Evolutionary conservation across 2,888 invertebrate genomes (phyloP).

Genomic region (Digitonthophagus gazella): DNA sequence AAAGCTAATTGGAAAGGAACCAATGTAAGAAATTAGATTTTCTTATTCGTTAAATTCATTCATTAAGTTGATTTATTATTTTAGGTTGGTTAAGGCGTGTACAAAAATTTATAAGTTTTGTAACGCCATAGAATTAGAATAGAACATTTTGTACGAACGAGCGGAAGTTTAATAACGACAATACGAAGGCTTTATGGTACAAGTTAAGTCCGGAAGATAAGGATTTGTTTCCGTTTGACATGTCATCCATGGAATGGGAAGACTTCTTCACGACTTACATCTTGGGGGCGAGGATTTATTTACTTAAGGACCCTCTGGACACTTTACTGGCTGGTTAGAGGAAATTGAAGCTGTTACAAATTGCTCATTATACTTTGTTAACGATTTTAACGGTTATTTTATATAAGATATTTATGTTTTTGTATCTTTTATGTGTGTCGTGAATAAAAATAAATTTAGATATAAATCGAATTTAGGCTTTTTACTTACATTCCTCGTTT

Average conservation of each 20-base stretch:
- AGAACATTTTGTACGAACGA: slow-evolving; percentile 77
- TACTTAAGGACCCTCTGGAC: slow-evolving; percentile 76
- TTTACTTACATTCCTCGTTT: too few species aligned
- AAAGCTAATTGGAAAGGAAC: slow-evolving; percentile 58
- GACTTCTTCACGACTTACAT: slow-evolving; percentile 67
- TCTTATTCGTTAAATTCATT: neutral
- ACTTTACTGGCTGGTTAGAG: slow-evolving; percentile 69
- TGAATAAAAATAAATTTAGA: neutral
- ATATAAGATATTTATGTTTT: slow-evolving; percentile 10
- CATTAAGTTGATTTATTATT: neutral
- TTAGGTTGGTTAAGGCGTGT: slow-evolving; percentile 73
- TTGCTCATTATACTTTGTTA: slow-evolving; percentile 40
- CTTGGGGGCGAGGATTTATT: slow-evolving; percentile 71
- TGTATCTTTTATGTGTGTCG: slow-evolving; percentile 2
- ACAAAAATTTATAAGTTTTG: slow-evolving; percentile 72
- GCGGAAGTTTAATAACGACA: slow-evolving; percentile 69
- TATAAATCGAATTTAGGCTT: neutral
- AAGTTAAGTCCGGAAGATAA: slow-evolving; percentile 60
- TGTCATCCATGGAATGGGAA: slow-evolving; percentile 73
- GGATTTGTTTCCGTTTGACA: slow-evolving; percentile 59
- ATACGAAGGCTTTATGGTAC: slow-evolving; percentile 59
- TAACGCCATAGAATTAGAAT: slow-evolving; percentile 71
- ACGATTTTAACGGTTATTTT: slow-evolving; percentile 15
- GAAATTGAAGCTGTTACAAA: slow-evolving; percentile 47
- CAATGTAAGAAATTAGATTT: slow-evolving; percentile 55